Conservation (phyloP, 2,113 vertebrate species). For the Corythoichthys haematopterus region DNA sequence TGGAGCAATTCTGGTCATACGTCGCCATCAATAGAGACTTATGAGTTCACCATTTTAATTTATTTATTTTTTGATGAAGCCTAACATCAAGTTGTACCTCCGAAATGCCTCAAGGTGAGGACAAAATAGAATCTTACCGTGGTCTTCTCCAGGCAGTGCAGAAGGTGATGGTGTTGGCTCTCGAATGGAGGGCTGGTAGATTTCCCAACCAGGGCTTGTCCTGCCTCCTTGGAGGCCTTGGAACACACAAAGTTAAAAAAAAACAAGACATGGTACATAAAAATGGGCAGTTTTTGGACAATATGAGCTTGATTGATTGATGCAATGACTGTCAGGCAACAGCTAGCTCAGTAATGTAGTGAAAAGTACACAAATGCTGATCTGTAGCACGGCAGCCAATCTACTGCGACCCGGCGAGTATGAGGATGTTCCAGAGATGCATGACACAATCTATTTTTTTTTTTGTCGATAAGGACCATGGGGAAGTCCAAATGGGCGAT, state of each 20-base stretch:
- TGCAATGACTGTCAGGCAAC: constrained; percentile 42
- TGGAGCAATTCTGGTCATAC: too few relatives aligned
- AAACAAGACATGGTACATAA: constrained; percentile 15
- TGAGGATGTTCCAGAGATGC: constrained; percentile 38
- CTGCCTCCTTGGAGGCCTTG: constrained; percentile 88
- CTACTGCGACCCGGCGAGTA: constrained; percentile 53
- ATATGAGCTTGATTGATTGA: not conserved
- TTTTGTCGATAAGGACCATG: constrained; percentile 18
- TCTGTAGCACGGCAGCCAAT: constrained; percentile 66
- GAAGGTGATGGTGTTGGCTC: constrained; percentile 94
- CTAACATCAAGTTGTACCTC: too few relatives aligned
- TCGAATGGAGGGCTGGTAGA: constrained; percentile 85
- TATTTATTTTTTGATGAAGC: too few relatives aligned
- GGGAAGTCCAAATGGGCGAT: constrained; percentile 38
- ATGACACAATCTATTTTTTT: constrained; percentile 29
- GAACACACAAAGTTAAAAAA: constrained; percentile 55
- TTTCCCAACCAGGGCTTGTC: constrained; percentile 85
- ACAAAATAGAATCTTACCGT: constrained; percentile 79
- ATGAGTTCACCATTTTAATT: too few relatives aligned
- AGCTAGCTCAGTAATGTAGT: constrained; percentile 40
- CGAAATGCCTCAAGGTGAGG: not conserved
- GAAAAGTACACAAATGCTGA: constrained; percentile 53
- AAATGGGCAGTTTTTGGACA: constrained; percentile 26
- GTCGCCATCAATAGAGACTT: too few relatives aligned
- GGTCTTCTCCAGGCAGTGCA: constrained; percentile 98